phyloP scores from a whole-genome alignment of 2,888 invertebrate species.

The Seira ritae region DNA sequence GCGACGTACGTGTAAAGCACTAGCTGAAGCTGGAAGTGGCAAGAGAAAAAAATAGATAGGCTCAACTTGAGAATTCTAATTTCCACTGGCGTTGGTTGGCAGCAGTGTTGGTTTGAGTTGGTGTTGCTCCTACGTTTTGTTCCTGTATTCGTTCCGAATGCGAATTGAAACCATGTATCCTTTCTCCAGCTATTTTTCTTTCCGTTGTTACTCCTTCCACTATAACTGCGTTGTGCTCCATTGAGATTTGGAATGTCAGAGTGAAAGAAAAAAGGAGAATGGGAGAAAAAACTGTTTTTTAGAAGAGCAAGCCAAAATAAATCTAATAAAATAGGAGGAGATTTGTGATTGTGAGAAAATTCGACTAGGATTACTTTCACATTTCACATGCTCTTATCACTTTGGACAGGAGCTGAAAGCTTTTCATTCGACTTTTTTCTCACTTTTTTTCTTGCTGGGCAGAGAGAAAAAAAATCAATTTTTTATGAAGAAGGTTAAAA shows the following conservation, averaged over 20 bases:
- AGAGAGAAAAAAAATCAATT: not conserved
- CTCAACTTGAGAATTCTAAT: not conserved
- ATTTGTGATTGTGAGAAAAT: not conserved
- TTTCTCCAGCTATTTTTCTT: too few relatives aligned
- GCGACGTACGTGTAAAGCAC: not conserved
- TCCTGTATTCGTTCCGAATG: not conserved
- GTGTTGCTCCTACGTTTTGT: not conserved
- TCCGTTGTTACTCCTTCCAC: too few relatives aligned
- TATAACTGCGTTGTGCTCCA: not conserved
- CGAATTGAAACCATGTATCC: too few relatives aligned
- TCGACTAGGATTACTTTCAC: not conserved
- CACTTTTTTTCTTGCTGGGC: not conserved
- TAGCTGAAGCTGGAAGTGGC: too few relatives aligned
- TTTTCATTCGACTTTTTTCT: not conserved
- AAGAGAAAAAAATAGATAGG: too few relatives aligned
- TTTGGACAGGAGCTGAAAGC: not conserved
- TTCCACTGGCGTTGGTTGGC: not conserved
- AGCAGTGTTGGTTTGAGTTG: not conserved
- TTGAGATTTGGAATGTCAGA: not conserved
- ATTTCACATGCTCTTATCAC: not conserved
- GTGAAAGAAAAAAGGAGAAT: too few relatives aligned
- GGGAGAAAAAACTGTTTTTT: not conserved
- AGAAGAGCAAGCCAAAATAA: not conserved
- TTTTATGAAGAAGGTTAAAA: too few relatives aligned
- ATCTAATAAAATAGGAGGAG: not conserved